These are phyloP conservation scores for Agrotis exclamationis DNA, from an alignment of 2,888 invertebrate genomes.

Conservation along the genomic window DNA sequence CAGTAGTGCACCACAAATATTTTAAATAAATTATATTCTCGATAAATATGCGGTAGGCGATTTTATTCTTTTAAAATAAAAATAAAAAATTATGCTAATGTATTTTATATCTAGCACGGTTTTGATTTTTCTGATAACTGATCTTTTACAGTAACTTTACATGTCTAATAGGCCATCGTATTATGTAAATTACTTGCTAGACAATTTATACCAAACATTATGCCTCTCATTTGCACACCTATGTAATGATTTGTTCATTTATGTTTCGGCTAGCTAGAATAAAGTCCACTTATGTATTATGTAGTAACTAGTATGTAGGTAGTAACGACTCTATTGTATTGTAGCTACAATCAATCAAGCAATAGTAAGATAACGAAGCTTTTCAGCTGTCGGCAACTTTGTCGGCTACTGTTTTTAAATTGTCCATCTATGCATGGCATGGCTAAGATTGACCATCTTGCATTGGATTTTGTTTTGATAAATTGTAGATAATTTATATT, in stretches of 20 bases:
- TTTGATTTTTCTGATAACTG: not conserved
- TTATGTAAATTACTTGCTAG: slow-evolving; percentile 11
- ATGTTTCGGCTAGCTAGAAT: not conserved
- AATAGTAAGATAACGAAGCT: slow-evolving; percentile 32
- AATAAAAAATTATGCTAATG: too few species aligned
- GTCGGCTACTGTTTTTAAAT: slow-evolving; percentile 9
- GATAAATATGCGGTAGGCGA: too few species aligned
- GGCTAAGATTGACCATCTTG: not conserved
- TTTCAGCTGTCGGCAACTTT: slow-evolving; percentile 42
- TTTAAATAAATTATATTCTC: too few species aligned
- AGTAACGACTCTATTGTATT: slow-evolving; percentile 28
- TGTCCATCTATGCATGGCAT: slow-evolving; percentile 12
- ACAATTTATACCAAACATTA: slow-evolving; percentile 21
- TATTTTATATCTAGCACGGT: too few species aligned
- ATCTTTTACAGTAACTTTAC: not conserved
- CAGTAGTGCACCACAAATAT: too few species aligned
- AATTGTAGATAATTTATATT: not conserved
- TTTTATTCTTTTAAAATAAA: too few species aligned
- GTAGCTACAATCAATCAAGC: slow-evolving; percentile 36
- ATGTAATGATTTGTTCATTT: slow-evolving; percentile 22
- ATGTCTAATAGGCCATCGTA: not conserved
- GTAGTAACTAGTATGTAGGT: not conserved
- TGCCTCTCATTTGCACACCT: slow-evolving; percentile 16
- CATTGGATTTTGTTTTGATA: slow-evolving; percentile 10
- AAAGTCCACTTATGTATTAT: slow-evolving; percentile 10